These are phyloP conservation scores for Melieria crassipennis DNA, from an alignment of 2,888 invertebrate species.

Conservation along the genomic window DNA sequence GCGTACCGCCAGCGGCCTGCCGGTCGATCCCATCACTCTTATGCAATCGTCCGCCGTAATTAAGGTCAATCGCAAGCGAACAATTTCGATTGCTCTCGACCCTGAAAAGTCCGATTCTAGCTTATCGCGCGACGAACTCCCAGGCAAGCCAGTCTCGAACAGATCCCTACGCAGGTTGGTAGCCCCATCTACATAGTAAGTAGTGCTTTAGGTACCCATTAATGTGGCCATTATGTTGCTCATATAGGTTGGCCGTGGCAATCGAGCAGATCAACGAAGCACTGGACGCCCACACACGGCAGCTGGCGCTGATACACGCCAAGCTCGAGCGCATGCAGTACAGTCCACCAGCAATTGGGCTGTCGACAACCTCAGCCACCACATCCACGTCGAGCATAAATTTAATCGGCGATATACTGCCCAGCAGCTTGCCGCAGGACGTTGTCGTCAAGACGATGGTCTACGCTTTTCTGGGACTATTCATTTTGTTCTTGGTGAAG, in stretches of 20 bases:
- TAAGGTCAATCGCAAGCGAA: slow-evolving; percentile 55
- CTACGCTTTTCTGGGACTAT: slow-evolving; percentile 52
- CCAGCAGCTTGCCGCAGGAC: slow-evolving; percentile 51
- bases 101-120: slow-evolving; percentile 69
- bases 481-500: too few relatives aligned
- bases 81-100: slow-evolving; percentile 63
- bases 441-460: slow-evolving; percentile 54
- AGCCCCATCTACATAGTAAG: not conserved
- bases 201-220: not conserved
- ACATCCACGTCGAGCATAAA: slow-evolving; percentile 12
- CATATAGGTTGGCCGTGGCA: slow-evolving; percentile 67
- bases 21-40: slow-evolving; percentile 70
- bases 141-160: slow-evolving; percentile 38
- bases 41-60: slow-evolving; percentile 67
- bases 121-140: slow-evolving; percentile 55
- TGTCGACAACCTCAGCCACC: slow-evolving; percentile 6
- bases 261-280: slow-evolving; percentile 68
- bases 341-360: slow-evolving; percentile 45
- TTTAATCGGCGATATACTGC: slow-evolving; percentile 37
- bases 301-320: slow-evolving; percentile 63
- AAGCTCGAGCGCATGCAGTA: slow-evolving; percentile 61
- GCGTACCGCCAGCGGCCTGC: slow-evolving; percentile 76
- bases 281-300: slow-evolving; percentile 68
- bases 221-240: slow-evolving; percentile 47
- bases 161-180: slow-evolving; percentile 51